These are phyloP conservation scores for Diplogasteroides magnus DNA, from an alignment of 1,140 invertebrate genomes.

Conservation along the genomic window DNA sequence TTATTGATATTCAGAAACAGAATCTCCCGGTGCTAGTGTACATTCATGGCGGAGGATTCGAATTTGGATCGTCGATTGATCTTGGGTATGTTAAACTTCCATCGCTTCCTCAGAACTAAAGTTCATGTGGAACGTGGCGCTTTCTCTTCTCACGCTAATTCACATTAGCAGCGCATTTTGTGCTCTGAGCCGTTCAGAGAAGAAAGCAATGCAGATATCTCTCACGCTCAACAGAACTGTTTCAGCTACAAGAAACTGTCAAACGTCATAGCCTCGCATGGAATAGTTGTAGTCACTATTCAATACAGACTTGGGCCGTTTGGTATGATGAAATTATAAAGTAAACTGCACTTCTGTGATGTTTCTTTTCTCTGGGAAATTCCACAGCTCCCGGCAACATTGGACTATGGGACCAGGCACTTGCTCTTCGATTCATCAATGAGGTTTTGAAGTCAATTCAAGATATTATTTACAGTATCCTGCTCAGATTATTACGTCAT, in stretches of 20 bases:
- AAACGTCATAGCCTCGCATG: not conserved
- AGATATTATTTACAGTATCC: no score
- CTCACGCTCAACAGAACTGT: no score
- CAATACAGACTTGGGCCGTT: not conserved
- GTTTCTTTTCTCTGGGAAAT: not conserved
- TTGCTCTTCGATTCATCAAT: not conserved
- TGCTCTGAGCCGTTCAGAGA: no score
- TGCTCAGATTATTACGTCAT: conserved; percentile 21
- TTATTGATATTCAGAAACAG: no score
- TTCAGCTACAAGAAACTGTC: not conserved
- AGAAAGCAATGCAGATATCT: no score
- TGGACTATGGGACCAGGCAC: not conserved
- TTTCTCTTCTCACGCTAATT: no score
- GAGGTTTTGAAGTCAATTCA: no score
- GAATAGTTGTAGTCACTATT: not conserved
- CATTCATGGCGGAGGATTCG: not conserved
- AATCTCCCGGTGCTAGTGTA: not conserved
- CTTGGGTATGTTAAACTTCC: not conserved
- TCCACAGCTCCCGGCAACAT: not conserved
- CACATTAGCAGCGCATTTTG: no score
- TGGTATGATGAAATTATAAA: not conserved
- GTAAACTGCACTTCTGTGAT: no score
- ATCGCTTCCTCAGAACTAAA: not conserved
- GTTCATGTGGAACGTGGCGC: no score
- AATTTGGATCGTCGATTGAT: not conserved